Evolutionary conservation across 2,888 invertebrate genomes (phyloP).

Genomic region (Xestia sexstrigata): DNA sequence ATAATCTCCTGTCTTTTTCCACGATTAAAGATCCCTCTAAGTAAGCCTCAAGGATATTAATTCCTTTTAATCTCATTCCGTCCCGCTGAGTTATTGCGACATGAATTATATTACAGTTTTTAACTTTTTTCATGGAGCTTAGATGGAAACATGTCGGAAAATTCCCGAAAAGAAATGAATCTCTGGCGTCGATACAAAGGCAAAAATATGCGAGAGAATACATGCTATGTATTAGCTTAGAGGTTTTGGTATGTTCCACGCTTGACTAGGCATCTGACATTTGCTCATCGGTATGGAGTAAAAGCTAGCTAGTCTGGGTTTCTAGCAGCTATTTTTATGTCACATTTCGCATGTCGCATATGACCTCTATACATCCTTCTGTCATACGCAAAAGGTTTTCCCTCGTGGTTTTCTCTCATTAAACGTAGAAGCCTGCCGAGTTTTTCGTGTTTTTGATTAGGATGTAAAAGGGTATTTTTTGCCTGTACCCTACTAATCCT

Average conservation of each 20-base stretch:
- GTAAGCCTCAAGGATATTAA: constrained; percentile 21
- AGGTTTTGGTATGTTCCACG: constrained; percentile 41
- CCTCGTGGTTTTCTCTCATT: constrained; percentile 51
- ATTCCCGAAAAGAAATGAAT: constrained; percentile 14
- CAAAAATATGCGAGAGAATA: constrained; percentile 31
- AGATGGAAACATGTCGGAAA: constrained; percentile 10
- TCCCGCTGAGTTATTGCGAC: constrained; percentile 36
- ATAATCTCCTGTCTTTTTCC: constrained; percentile 33
- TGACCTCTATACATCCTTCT: constrained; percentile 48
- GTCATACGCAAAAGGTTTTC: constrained; percentile 52
- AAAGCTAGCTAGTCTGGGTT: constrained; percentile 21
- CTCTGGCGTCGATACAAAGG: background rate
- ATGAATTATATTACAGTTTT: constrained; percentile 43
- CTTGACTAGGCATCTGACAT: constrained; percentile 36
- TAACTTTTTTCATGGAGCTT: constrained; percentile 18
- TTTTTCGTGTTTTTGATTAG: constrained; percentile 21
- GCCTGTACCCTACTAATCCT: background rate
- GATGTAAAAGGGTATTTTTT: constrained; percentile 2
- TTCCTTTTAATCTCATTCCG: constrained; percentile 42
- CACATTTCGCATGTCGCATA: constrained; percentile 21
- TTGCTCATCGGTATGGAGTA: constrained; percentile 38
- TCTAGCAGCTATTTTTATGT: constrained; percentile 30
- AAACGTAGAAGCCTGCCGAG: constrained; percentile 23
- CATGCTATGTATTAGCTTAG: constrained; percentile 22
- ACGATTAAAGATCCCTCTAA: constrained; percentile 34